Conservation (phyloP, 2,113 vertebrate species). For the Leptobrachium ailaonicum region DNA sequence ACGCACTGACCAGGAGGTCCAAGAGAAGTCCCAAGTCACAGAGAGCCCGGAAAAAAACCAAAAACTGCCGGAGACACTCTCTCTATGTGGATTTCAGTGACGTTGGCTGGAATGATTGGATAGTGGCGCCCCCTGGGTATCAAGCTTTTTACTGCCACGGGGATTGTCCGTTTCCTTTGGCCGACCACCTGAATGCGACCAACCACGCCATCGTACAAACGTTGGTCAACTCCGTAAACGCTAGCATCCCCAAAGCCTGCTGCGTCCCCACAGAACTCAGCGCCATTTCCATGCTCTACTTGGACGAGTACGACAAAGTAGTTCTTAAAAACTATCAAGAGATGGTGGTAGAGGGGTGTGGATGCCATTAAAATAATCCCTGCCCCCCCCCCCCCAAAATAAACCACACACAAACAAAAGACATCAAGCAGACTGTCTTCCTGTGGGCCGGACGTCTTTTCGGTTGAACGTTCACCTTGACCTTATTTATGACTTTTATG, state of each 20-base stretch:
- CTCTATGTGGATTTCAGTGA: constrained; percentile 98
- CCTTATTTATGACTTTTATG: constrained; percentile 98
- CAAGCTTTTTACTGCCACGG: constrained; percentile 98
- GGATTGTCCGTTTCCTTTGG: constrained; percentile 95
- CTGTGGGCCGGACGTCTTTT: constrained; percentile 62
- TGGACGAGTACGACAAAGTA: constrained; percentile 97
- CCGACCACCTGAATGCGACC: constrained; percentile 96
- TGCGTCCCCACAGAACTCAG: constrained; percentile 97
- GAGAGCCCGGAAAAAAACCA: constrained; percentile 83
- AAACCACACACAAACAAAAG: neutral
- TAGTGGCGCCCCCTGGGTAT: constrained; percentile 95
- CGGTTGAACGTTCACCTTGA: constrained; percentile 76
- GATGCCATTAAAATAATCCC: constrained; percentile 78
- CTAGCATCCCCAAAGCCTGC: constrained; percentile 96
- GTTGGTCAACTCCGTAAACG: constrained; percentile 97
- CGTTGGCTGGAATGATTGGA: constrained; percentile 98
- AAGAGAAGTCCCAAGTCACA: constrained; percentile 87
- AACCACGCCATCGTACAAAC: constrained; percentile 98
- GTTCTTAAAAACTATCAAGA: constrained; percentile 99
- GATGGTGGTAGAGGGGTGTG: constrained; percentile 98
- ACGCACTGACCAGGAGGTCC: constrained; percentile 81
- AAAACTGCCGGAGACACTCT: constrained; percentile 90
- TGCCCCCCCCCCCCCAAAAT: too few relatives aligned
- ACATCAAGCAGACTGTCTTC: constrained; percentile 55
- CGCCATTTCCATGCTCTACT: constrained; percentile 98